These are phyloP conservation scores for Geotrypetes seraphini DNA, from an alignment of 2,797 vertebrate species.

Conservation along the genomic window DNA sequence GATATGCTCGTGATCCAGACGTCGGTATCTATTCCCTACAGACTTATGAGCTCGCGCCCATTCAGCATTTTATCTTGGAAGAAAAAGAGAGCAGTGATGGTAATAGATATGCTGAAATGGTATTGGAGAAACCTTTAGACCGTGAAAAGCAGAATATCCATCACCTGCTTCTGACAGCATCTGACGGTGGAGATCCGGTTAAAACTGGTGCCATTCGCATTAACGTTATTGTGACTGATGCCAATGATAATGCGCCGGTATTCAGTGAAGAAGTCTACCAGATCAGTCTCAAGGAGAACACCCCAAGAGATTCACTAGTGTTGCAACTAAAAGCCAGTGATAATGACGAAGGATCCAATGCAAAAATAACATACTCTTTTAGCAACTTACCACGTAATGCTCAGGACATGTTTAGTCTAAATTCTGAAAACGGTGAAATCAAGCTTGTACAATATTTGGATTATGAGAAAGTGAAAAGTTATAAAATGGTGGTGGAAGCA, in stretches of 20 bases:
- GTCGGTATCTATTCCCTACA: constrained; percentile 29
- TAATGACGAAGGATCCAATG: constrained; percentile 39
- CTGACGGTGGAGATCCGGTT: constrained; percentile 25
- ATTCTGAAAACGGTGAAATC: constrained; percentile 26
- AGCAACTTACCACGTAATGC: constrained; percentile 12
- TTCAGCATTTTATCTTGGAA: constrained; percentile 14
- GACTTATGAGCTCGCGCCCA: constrained; percentile 18
- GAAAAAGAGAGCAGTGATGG: constrained; percentile 3
- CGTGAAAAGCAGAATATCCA: constrained; percentile 10
- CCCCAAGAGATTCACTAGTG: constrained; percentile 17
- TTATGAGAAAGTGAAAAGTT: constrained; percentile 15
- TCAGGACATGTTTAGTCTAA: constrained; percentile 26
- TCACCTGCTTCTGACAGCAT: constrained; percentile 12
- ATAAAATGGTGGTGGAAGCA: constrained; percentile 47
- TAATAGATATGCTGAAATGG: constrained; percentile 15
- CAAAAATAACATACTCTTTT: constrained; percentile 32
- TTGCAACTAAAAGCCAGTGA: constrained; percentile 33
- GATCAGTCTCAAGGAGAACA: constrained; percentile 32
- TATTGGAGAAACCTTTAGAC: constrained; percentile 25
- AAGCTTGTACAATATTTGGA: constrained; percentile 19
- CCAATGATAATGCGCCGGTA: constrained; percentile 27
- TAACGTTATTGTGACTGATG: constrained; percentile 22
- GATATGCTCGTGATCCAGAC: constrained; percentile 38
- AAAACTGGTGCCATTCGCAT: constrained; percentile 19
- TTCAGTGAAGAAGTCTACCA: constrained; percentile 19